Base-by-base conservation (phyloP, 2,113 vertebrate species). In the Rhinopomastus cyanomelas region DNA sequence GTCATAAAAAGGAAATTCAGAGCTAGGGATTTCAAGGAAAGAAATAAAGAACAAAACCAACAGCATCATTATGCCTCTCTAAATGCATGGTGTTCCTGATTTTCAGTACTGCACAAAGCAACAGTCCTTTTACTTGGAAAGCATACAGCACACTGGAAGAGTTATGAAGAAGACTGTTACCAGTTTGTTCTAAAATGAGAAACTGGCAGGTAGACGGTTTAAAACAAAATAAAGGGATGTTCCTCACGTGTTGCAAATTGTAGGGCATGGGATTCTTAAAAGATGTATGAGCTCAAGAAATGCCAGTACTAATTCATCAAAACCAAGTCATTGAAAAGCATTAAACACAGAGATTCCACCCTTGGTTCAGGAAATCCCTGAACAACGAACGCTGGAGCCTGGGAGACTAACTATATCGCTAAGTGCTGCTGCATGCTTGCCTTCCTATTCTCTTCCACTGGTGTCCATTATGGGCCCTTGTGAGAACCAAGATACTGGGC, bases 311-410 rank as follows among this genome's bases (percentile, higher is more conserved):
- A 93, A 96, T 95, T 94, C 57, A 95, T 95, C 92, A 90, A 90
- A 95, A 56, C 12, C 73, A 72, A 93, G 65, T 48, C 34, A 94
- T 0, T 90, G 86, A 93, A 91, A 95, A 92, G 64, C 90, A 60
- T 36, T 86, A 67, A 88, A 88, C 23, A 78, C 53, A 90, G 83
- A 85, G 93, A 92, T 94, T 96, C 86, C 83, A 92, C 30, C 21
- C 66, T 18, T 85, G 39, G 52, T 30, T 93, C 95, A 96, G 92
- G 95, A 96, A 96, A 96, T 95, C 94, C 77, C 83, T 86, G 73
- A 93, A 94, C 77, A 65, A 84, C 26, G 4, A 91, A 61, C 26
- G 61, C 65, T 75, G 88, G 86, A 91, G 95, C 92, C 94, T 93
- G 88, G 90, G 95, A 96, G 92, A 93, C 95, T 88, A 27, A 94